These are phyloP conservation scores for Chaunax sp. DNA, from an alignment of 2,797 vertebrate genomes.

Conservation along the genomic window DNA sequence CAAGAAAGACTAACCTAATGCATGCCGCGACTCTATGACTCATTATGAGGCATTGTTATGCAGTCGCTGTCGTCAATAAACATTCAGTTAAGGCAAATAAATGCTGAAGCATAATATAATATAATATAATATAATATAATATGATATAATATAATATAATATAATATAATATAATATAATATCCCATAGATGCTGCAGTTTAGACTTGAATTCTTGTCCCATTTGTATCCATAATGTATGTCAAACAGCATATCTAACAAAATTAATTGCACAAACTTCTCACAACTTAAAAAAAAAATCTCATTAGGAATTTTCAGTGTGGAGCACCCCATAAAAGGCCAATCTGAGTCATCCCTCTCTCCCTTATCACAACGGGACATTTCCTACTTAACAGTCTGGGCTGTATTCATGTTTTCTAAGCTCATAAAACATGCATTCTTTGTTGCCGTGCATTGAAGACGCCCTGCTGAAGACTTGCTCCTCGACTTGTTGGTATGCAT, in stretches of 20 bases:
- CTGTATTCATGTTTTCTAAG: conserved; percentile 54
- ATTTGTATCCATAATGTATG: too few relatives aligned
- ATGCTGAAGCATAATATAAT: too few relatives aligned
- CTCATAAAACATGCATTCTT: conserved; percentile 72
- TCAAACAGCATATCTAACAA: background rate
- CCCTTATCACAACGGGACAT: conserved; percentile 25
- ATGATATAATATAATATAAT: too few relatives aligned
- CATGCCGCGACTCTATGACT: too few relatives aligned
- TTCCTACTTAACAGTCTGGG: conserved; percentile 43
- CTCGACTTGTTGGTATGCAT: conserved; percentile 77
- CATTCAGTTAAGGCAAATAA: too few relatives aligned
- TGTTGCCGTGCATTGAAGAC: conserved; percentile 34
- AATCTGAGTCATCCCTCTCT: conserved; percentile 3
- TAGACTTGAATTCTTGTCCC: too few relatives aligned
- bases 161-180: too few relatives aligned
- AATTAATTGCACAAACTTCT: conserved; percentile 15
- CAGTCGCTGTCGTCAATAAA: too few relatives aligned
- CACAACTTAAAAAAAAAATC: conserved; percentile 2
- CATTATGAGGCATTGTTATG: too few relatives aligned
- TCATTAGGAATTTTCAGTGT: conserved; percentile 17
- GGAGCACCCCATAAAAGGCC: conserved; percentile 11
- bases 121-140: too few relatives aligned
- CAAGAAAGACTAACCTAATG: too few relatives aligned
- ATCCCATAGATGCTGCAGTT: too few relatives aligned
- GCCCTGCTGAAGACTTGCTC: conserved; percentile 54